These are phyloP conservation scores for Rhinolophus sinicus DNA, from an alignment of 2,113 vertebrate species.

Conservation along the genomic window DNA sequence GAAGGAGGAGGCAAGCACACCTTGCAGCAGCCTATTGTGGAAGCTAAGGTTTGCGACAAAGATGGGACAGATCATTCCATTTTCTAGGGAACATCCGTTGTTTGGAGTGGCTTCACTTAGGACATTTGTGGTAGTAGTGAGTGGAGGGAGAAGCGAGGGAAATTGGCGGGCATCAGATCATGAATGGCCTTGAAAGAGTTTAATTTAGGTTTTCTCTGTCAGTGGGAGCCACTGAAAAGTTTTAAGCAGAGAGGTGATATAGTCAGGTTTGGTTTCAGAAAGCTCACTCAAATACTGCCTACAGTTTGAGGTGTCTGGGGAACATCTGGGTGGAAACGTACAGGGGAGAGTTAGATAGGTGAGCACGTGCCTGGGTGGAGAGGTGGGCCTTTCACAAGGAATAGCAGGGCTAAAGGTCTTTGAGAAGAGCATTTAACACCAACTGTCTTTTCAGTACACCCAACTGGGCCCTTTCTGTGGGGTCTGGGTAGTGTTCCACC, in stretches of 20 bases:
- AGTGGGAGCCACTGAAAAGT: not conserved
- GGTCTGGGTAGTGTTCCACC: not conserved
- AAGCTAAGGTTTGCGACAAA: not conserved
- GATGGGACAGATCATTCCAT: not conserved
- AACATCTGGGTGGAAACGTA: not conserved
- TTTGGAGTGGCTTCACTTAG: not conserved
- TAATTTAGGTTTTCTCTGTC: not conserved
- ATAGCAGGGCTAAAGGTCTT: not conserved
- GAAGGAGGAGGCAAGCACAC: not conserved
- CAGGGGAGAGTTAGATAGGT: not conserved
- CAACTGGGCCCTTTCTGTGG: not conserved
- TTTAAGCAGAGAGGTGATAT: not conserved
- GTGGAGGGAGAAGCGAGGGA: not conserved
- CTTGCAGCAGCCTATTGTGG: not conserved
- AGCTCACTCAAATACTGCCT: not conserved
- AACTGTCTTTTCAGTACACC: not conserved
- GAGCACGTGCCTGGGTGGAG: not conserved
- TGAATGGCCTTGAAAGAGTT: not conserved
- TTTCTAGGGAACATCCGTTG: not conserved
- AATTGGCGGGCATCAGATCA: not conserved
- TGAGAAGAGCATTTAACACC: not conserved
- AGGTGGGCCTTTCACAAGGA: not conserved
- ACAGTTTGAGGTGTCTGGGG: not conserved
- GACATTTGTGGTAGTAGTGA: not conserved
- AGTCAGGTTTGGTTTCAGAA: not conserved